These are phyloP conservation scores for Xestia ashworthii DNA, from an alignment of 2,888 invertebrate genomes.

Conservation along the genomic window DNA sequence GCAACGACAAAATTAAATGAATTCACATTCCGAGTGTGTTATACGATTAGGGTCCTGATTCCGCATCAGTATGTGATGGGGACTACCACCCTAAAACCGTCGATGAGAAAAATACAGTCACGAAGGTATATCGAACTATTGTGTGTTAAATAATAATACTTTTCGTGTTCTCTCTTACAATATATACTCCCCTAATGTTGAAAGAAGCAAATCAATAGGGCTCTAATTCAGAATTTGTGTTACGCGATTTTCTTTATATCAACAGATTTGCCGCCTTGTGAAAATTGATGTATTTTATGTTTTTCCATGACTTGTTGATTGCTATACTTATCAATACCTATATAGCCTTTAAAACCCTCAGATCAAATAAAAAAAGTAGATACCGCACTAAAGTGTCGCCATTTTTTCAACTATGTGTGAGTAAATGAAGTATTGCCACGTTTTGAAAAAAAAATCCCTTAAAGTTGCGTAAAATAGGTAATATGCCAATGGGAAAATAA, in stretches of 20 bases:
- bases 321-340: not conserved
- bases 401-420: too few relatives aligned
- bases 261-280: not conserved
- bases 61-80: not conserved
- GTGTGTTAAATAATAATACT: conserved; percentile 11
- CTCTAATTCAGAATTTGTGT: not conserved
- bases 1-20: not conserved
- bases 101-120: not conserved
- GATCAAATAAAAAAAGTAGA: too few relatives aligned
- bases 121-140: not conserved
- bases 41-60: not conserved
- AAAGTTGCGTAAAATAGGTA: too few relatives aligned
- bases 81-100: not conserved
- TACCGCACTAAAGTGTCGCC: too few relatives aligned
- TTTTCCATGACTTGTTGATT: conserved; percentile 3
- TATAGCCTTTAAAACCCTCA: too few relatives aligned
- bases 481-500: too few relatives aligned
- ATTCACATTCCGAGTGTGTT: not conserved
- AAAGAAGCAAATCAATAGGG: conserved; percentile 7
- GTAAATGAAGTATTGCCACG: too few relatives aligned
- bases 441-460: too few relatives aligned
- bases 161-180: not conserved
- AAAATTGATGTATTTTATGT: not conserved
- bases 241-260: conserved; percentile 3
- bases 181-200: conserved; percentile 2